Base-by-base conservation (phyloP, 2,797 vertebrate genomes). In the Catamblyrhynchus diadema region DNA sequence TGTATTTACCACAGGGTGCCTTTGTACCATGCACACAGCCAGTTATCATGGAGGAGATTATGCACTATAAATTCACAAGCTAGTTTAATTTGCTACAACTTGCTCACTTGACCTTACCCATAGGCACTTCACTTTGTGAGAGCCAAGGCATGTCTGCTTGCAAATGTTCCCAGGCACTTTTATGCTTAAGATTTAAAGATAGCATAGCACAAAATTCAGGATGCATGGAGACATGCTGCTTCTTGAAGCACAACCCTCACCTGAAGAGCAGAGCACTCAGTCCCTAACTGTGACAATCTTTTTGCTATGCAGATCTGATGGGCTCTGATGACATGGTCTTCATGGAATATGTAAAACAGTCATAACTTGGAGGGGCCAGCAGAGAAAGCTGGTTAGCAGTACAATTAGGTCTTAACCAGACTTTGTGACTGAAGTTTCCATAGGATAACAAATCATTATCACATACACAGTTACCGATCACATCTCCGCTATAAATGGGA, bases 31-130 rank as follows among this genome's bases (percentile, higher is more conserved):
- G 10, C 42, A 45, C 47, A 28, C 71, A 82, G 84, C 17, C 62
- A 42, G 41, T 60, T 51, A 54, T 30, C 81, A 64, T 0, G 7
- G 60, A 87, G 67, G 9, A 47, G 84, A 71, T 45, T 35, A 91
- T 32, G 50, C 1, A 2, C 64, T 50, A 33, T 22, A 53, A 89
- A 89, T 78, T 77, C 84, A 83, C 42, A 56, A 87, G 16, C 53
- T 21, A 39, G 51, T 85, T 87, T 83, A 57, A 93, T 95, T 86
- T 94, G 81, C 79, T 61, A 44, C 71, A 67, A 64, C 56, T 73
- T 89, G 71, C 54, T 66, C 86, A 56, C 32, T 80, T 95, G 84
- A 96, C 95, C 93, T 80, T 80, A 85, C 67, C 94, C 33, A 3
- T 3, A 80, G 74, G 86, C 84, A 10, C 39, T 78, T 82, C 53